These are phyloP conservation scores for Stichodactyla helianthus DNA, from an alignment of 64 coral and sea anemone genomes.

Conservation along the genomic window DNA sequence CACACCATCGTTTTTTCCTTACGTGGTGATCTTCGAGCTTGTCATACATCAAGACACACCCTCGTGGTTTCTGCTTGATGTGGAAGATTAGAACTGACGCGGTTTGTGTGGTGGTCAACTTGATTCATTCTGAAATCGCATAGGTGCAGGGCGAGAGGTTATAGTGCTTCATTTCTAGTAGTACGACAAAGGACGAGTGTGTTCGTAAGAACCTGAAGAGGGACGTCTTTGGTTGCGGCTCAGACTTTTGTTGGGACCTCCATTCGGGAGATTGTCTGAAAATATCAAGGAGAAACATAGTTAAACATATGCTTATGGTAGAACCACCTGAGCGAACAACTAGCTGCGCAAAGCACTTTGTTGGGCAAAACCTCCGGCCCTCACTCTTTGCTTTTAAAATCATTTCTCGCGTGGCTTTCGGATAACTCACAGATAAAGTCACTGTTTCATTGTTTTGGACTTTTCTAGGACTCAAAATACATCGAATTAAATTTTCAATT, in stretches of 20 bases:
- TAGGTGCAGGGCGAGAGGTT: not conserved
- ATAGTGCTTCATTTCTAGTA: not conserved
- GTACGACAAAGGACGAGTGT: not conserved
- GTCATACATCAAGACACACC: not conserved
- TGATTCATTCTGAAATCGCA: too few relatives aligned
- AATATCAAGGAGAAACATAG: not conserved
- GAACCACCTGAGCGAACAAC: too few relatives aligned
- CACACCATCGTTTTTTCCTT: not conserved
- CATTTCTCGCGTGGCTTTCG: too few relatives aligned
- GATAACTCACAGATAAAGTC: too few relatives aligned
- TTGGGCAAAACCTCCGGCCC: too few relatives aligned
- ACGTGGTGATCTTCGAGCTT: not conserved
- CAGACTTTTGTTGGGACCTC: not conserved
- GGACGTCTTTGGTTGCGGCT: not conserved
- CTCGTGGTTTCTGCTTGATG: not conserved
- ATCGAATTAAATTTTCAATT: too few relatives aligned
- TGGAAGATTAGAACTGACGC: not conserved
- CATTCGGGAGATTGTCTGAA: constrained; percentile 13
- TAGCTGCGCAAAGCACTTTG: too few relatives aligned
- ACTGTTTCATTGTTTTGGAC: too few relatives aligned
- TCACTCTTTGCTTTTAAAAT: too few relatives aligned
- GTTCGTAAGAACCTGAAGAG: not conserved
- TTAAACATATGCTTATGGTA: not conserved
- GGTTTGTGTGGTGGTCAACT: too few relatives aligned
- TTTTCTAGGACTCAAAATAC: too few relatives aligned